Evolutionary conservation across 2,113 vertebrate genomes (phyloP), one percentile per base, ranked within the genome.

Genomic region (Galbula dea): DNA sequence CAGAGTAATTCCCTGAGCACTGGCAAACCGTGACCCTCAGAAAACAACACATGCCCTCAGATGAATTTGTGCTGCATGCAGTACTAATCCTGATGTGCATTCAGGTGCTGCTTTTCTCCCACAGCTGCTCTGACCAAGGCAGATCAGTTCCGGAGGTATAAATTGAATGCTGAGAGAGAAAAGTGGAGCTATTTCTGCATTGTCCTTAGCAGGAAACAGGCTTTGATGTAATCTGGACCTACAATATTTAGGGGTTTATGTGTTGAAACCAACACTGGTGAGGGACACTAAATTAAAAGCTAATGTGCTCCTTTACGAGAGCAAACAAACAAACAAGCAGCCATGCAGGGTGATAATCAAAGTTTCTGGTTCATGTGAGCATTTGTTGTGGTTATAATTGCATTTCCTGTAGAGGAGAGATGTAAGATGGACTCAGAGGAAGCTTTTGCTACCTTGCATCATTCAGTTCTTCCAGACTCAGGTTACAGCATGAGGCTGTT

Each of bases 401-500:
- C 10, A 1, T 84, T 89, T 77, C 26, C 57, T 78, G 32, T 30
- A 72, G 61, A 22, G 37, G 19, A 78, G 84, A 57, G 32, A 26
- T 66, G 17, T 67, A 49, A 83, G 69, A 30, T 49, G 49, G 66
- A 67, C 52, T 55, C 61, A 4, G 61, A 77, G 61, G 36, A 78
- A 91, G 41, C n/a, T 75, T 86, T 72, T 83, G 36, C 87, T 87
- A 45, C 66, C 57, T 91, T 65, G 30, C 27, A 72, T 71, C 7
- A 1, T 39, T 27, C 3, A 1, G 11, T 41, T 82, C 27, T 22
- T 91, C 36, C 48, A 84, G 65, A 63, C 30, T 84, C 52, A n/a
- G 69, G 57, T 71, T 84, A 72, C 66, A 63, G 48, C 39, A 43
- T 39, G 48, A 82, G 16, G 23, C 30, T 63, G 46, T 59, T 71